These are phyloP conservation scores for Sinocyclocheilus maitianheensis DNA, from an alignment of 2,113 vertebrate genomes.

Conservation along the genomic window DNA sequence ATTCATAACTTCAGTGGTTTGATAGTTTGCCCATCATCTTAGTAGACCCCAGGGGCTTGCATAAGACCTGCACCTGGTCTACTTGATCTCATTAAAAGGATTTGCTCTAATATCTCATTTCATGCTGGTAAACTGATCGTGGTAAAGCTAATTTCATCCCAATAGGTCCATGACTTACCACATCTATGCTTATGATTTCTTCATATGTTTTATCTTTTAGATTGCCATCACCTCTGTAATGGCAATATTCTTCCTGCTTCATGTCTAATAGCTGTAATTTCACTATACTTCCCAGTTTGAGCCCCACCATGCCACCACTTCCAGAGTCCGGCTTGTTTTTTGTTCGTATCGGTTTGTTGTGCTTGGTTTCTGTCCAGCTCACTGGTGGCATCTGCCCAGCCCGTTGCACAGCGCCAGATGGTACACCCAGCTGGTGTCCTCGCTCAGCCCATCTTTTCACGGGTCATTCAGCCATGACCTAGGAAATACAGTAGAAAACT, in stretches of 20 bases:
- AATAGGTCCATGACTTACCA: neutral
- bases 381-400: slow-evolving; percentile 48
- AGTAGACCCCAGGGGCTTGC: slow-evolving; percentile 19
- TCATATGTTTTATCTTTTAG: slow-evolving; percentile 1
- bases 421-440: slow-evolving; percentile 52
- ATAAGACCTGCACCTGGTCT: slow-evolving; percentile 40
- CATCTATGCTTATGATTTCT: slow-evolving; percentile 1
- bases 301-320: neutral
- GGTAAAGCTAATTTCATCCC: neutral
- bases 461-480: slow-evolving; percentile 34
- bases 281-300: slow-evolving; percentile 23
- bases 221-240: slow-evolving; percentile 27
- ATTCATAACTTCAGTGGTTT: slow-evolving; percentile 30
- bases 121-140: slow-evolving; percentile 2
- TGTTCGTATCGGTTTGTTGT: slow-evolving; percentile 34
- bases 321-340: slow-evolving; percentile 38
- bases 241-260: slow-evolving; percentile 2
- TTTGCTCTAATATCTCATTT: slow-evolving; percentile 13
- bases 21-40: slow-evolving; percentile 43
- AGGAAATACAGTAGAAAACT: slow-evolving; percentile 30
- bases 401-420: slow-evolving; percentile 49
- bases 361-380: slow-evolving; percentile 48
- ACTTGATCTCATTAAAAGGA: slow-evolving; percentile 28
- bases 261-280: slow-evolving; percentile 34
- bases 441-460: slow-evolving; percentile 29